A percentile compares a stretch with the other conserved stretches of the same genome.
Evolutionary conservation across 2,797 vertebrate genomes (phyloP).

Genomic region (Varecia variegata): DNA sequence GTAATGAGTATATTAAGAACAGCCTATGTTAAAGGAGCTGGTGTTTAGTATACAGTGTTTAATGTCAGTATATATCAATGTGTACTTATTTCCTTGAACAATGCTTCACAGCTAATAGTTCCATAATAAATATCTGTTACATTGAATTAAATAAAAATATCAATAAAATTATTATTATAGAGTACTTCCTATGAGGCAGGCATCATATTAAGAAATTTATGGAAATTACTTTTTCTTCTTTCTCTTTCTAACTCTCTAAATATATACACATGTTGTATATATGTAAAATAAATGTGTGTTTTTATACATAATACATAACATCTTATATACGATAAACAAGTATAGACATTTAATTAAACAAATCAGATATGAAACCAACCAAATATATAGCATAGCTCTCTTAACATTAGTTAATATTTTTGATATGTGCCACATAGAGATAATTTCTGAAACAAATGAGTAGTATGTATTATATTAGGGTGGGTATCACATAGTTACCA

Average conservation of each 20-base stretch:
- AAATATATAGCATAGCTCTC: neutral
- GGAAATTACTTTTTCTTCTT: neutral
- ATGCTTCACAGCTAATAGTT: constrained; percentile 14
- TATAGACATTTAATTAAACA: neutral
- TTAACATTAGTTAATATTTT: constrained; percentile 14
- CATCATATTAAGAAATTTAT: constrained; percentile 22
- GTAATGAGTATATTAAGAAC: constrained; percentile 60
- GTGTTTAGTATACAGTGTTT: constrained; percentile 24
- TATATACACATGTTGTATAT: neutral
- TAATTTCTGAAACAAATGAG: constrained; percentile 45
- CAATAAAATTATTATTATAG: constrained; percentile 12
- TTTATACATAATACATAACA: neutral
- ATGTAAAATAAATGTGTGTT: neutral
- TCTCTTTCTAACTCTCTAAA: neutral
- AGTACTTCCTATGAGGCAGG: neutral
- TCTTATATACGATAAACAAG: constrained; percentile 2
- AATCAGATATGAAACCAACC: constrained; percentile 16
- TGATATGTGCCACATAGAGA: neutral
- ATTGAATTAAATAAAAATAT: constrained; percentile 27
- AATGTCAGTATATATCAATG: constrained; percentile 32
- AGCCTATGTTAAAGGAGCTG: constrained; percentile 28
- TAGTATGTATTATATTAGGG: neutral
- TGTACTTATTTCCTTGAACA: constrained; percentile 46
- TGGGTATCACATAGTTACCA: neutral
- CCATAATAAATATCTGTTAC: constrained; percentile 18